Conservation (phyloP, 2,888 invertebrate genomes). For the Bibio marci region DNA sequence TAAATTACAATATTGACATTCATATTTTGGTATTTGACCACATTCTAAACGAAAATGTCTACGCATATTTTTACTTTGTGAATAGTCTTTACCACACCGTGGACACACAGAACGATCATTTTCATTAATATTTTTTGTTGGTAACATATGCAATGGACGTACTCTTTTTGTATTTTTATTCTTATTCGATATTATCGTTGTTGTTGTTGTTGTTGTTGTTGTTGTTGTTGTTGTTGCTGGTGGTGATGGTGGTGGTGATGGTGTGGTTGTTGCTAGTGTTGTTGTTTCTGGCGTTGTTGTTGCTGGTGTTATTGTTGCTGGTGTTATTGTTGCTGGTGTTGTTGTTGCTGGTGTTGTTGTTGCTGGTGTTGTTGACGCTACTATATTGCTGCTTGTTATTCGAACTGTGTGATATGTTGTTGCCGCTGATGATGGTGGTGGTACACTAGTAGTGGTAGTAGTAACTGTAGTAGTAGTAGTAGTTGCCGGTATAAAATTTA, state of each 20-base stretch:
- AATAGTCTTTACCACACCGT: constrained; percentile 31
- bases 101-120: constrained; percentile 20
- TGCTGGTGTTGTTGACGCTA: too few relatives aligned
- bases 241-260: too few relatives aligned
- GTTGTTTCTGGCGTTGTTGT: too few relatives aligned
- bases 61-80: constrained; percentile 32
- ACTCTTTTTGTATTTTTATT: neutral
- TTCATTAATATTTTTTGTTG: neutral
- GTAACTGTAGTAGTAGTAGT: neutral
- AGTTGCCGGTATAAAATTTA: neutral
- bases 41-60: constrained; percentile 35
- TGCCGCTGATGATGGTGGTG: neutral
- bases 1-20: constrained; percentile 40
- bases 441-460: neutral
- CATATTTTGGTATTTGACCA: constrained; percentile 51
- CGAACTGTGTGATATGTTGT: too few relatives aligned
- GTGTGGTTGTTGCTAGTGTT: too few relatives aligned
- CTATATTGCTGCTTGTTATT: too few relatives aligned
- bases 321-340: too few relatives aligned
- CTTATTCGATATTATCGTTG: neutral
- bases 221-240: constrained; percentile 4
- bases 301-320: too few relatives aligned
- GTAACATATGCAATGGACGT: constrained; percentile 5
- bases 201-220: neutral
- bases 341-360: too few relatives aligned